A percentile compares a stretch with the other conserved stretches of the same genome.
These are phyloP conservation scores for Psephotus haematonotus DNA, from an alignment of 2,113 vertebrate genomes.

Conservation along the genomic window DNA sequence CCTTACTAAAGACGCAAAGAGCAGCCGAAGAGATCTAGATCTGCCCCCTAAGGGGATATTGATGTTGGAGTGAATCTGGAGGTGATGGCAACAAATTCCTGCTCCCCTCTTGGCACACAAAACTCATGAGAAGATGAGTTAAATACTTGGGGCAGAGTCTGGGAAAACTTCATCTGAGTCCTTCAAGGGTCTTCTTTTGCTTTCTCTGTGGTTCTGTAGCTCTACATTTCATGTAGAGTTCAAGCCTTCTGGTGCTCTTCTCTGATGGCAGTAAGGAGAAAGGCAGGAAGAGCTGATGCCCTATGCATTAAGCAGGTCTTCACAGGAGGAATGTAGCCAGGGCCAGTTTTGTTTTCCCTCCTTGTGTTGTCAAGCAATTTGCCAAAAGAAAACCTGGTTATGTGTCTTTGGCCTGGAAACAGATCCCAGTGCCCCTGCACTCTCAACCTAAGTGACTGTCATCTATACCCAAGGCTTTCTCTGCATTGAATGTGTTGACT, in stretches of 20 bases:
- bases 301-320: not conserved
- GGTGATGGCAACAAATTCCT: not conserved
- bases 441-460: not conserved
- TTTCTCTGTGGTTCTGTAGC: not conserved
- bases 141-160: not conserved
- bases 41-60: not conserved
- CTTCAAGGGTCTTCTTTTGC: not conserved
- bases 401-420: not conserved
- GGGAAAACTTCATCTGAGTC: not conserved
- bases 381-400: not conserved
- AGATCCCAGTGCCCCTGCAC: not conserved
- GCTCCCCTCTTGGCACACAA: fast-evolving
- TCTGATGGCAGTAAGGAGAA: not conserved
- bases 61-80: not conserved
- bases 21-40: not conserved
- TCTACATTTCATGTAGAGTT: not conserved
- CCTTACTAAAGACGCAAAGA: not conserved
- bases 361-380: not conserved
- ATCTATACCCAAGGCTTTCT: not conserved
- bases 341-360: not conserved
- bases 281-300: not conserved
- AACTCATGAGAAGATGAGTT: not conserved
- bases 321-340: not conserved
- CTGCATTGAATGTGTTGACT: fast-evolving
- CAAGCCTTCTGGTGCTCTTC: not conserved